Evolutionary conservation across 2,113 vertebrate species (phyloP).

Genomic region (Epinephelus fuscoguttatus): DNA sequence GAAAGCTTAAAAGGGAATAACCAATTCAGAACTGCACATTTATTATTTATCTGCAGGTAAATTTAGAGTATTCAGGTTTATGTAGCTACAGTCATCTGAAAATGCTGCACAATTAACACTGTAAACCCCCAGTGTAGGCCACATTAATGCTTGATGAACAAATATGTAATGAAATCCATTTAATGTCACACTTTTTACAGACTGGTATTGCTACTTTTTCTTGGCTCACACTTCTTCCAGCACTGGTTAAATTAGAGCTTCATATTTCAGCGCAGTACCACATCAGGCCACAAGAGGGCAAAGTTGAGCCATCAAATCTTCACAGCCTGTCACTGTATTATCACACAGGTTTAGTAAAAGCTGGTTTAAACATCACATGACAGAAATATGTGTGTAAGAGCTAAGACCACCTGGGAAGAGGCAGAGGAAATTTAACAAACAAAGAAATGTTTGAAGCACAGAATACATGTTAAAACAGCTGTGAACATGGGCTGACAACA

Average conservation of each 20-base stretch:
- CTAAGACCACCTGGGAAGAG: not conserved
- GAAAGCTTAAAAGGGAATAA: too few relatives aligned
- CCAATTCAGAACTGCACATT: too few relatives aligned
- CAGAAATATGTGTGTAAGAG: not conserved
- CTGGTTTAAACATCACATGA: not conserved
- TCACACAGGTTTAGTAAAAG: not conserved
- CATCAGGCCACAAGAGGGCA: slow-evolving; percentile 43
- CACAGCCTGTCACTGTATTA: not conserved
- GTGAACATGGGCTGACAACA: not conserved
- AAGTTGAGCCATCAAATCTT: slow-evolving; percentile 3
- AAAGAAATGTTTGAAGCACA: not conserved
- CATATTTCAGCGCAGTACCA: slow-evolving; percentile 16
- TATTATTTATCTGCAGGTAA: too few relatives aligned
- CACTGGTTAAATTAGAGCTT: not conserved
- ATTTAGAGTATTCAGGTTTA: not conserved
- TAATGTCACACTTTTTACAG: not conserved
- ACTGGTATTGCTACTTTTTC: too few relatives aligned
- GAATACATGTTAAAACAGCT: not conserved
- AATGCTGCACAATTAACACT: not conserved
- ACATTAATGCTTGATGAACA: not conserved
- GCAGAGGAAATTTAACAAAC: not conserved
- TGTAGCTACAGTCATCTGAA: not conserved
- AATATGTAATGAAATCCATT: not conserved
- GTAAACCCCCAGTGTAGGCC: not conserved
- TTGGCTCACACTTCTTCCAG: not conserved